These are phyloP conservation scores for Donacobius atricapilla DNA, from an alignment of 2,113 vertebrate species.

Conservation along the genomic window DNA sequence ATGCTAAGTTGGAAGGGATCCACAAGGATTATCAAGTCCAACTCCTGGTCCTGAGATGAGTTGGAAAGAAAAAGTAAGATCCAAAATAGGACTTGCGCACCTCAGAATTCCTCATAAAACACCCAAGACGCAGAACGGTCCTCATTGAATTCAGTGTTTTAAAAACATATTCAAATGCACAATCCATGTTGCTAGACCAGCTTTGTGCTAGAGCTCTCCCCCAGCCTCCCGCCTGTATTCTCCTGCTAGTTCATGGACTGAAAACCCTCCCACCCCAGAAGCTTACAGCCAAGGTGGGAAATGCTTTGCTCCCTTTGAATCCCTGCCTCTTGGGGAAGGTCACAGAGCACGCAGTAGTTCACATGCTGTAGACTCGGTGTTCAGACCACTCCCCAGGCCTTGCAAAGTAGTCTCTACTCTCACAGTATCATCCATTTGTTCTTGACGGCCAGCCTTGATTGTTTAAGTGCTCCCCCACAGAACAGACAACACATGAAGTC, in stretches of 20 bases:
- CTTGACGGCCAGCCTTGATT: neutral
- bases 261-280: neutral
- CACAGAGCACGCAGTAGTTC: neutral
- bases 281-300: neutral
- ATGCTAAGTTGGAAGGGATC: neutral
- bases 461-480: neutral
- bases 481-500: neutral
- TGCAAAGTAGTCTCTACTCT: neutral
- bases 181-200: neutral
- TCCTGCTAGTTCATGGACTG: neutral
- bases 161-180: neutral
- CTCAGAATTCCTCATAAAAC: neutral
- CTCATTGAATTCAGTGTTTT: neutral
- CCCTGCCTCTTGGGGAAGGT: neutral
- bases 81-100: accelerated
- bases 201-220: neutral
- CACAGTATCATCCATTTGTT: neutral
- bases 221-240: neutral
- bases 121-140: neutral
- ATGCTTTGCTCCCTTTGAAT: neutral
- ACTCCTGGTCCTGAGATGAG: neutral
- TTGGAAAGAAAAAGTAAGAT: neutral
- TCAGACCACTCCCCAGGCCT: neutral
- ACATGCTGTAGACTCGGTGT: neutral
- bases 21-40: neutral